Evolutionary conservation across 2,797 vertebrate genomes (phyloP).

Genomic region (Crenuchus spilurus): DNA sequence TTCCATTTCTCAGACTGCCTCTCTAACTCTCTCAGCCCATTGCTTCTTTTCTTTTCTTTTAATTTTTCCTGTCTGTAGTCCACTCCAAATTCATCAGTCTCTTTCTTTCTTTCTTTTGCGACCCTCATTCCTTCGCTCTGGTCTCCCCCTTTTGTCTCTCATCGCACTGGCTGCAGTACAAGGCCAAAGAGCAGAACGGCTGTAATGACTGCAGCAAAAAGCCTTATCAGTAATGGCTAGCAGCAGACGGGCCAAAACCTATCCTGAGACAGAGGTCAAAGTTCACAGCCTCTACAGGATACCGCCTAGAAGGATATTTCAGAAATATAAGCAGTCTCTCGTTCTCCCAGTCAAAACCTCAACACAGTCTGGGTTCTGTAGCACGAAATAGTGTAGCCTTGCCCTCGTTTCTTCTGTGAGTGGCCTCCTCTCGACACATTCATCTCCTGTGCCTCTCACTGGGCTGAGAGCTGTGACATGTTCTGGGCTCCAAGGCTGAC

Average conservation of each 20-base stretch:
- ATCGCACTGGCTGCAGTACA: conserved; percentile 22
- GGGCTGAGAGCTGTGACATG: conserved; percentile 42
- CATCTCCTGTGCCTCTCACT: conserved; percentile 41
- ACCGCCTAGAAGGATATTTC: neutral
- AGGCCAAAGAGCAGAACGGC: neutral
- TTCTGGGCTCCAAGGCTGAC: conserved; percentile 47
- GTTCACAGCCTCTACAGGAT: neutral
- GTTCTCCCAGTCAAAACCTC: conserved; percentile 28
- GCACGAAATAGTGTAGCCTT: conserved; percentile 1
- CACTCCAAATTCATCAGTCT: conserved; percentile 37
- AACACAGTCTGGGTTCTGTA: conserved; percentile 36
- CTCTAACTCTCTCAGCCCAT: conserved; percentile 24
- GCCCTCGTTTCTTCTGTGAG: conserved; percentile 22
- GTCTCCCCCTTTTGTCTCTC: conserved; percentile 17
- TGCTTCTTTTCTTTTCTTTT: conserved; percentile 44
- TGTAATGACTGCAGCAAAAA: conserved; percentile 28
- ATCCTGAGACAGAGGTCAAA: conserved; percentile 4
- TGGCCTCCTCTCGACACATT: conserved; percentile 34
- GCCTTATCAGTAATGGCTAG: conserved; percentile 43
- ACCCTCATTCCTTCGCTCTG: conserved; percentile 32
- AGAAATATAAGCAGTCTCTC: conserved; percentile 3
- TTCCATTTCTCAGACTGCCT: conserved; percentile 45
- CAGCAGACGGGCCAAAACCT: neutral
- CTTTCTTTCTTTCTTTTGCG: conserved; percentile 33
- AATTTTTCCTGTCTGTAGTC: conserved; percentile 41